Base-by-base conservation (phyloP, 2,797 vertebrate genomes). In the Balearica regulorum region DNA sequence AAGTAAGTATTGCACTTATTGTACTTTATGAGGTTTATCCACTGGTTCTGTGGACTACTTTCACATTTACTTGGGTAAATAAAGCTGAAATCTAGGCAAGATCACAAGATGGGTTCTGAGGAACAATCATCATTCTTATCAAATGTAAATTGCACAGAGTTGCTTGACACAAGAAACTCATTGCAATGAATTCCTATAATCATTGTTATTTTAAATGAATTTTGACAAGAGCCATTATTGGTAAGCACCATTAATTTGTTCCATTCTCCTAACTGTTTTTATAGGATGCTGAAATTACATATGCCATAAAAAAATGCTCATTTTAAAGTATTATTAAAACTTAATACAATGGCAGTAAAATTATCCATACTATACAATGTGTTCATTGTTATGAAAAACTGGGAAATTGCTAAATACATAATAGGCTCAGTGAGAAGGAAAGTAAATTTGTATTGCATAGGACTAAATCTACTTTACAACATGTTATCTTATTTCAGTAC, bases 321-420 rank as follows among this genome's bases (percentile, higher is more conserved):
- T 65, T 94, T 94, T 31, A 81, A 95, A 95, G 86, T 86, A 92
- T 76, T 92, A 81, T 85, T 95, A 96, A 97, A 97, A 90, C 83
- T 87, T 94, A 85, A 95, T 60, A 77, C 19, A 87, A 87, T 44
- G 43, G 75, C 86, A 94, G 54, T 58, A 94, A 93, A 94, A 96
- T 95, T 92, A 89, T 83, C 79, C 41, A 33, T 43, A 37, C 73
- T 81, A 49, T 60, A 85, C 65, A 89, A 89, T 64, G 11, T 73
- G 65, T 66, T 90, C 84, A 87, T 86, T 87, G 76, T 88, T 76
- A 81, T 46, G 64, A 96, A 93, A 94, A 96, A 64, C 13, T 61
- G 46, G 54, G 83, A 87, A 90, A 89, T 75, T 91, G 66, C 83
- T 90, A 83, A 89, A 91, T 66, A 90, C 78, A 86, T 79, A 93